A percentile compares a stretch with the other conserved stretches of the same genome.
Conservation (phyloP, 2,797 vertebrate species). For the Malurus splendens region DNA sequence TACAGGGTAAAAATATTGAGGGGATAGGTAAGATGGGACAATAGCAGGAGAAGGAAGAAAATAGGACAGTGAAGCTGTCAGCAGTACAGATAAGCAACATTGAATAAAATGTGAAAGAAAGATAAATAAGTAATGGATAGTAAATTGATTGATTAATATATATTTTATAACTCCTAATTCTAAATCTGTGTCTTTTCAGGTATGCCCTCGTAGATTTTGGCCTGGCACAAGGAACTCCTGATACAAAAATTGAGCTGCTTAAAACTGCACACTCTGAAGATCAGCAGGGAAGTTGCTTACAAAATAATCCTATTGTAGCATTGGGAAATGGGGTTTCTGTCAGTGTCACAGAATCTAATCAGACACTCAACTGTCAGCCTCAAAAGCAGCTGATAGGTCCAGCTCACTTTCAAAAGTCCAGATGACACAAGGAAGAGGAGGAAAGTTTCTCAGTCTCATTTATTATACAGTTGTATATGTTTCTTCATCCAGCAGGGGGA, state of each 20-base stretch:
- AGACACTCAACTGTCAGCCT: conserved; percentile 61
- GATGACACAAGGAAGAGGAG: conserved; percentile 84
- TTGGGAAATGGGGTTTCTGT: conserved; percentile 67
- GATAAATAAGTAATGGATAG: background rate
- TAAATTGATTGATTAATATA: background rate
- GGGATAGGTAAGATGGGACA: background rate
- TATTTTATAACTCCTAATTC: background rate
- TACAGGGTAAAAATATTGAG: background rate
- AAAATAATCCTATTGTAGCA: conserved; percentile 65
- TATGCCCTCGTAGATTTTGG: conserved; percentile 96
- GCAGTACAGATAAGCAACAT: background rate
- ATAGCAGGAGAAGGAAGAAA: background rate
- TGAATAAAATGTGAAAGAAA: background rate
- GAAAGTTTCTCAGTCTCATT: conserved; percentile 80
- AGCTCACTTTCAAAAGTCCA: conserved; percentile 69
- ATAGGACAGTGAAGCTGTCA: background rate
- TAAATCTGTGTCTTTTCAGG: conserved; percentile 70
- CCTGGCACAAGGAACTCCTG: conserved; percentile 90
- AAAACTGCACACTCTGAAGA: conserved; percentile 81
- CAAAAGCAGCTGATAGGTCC: conserved; percentile 75
- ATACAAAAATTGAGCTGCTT: conserved; percentile 90
- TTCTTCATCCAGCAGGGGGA: conserved; percentile 63
- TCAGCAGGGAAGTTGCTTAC: conserved; percentile 78
- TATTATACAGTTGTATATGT: background rate
- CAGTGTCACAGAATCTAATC: conserved; percentile 52